Evolutionary conservation across 2,888 invertebrate genomes (phyloP), one percentile per base, ranked within the genome.

Genomic region (Himalopsyche japonica): DNA sequence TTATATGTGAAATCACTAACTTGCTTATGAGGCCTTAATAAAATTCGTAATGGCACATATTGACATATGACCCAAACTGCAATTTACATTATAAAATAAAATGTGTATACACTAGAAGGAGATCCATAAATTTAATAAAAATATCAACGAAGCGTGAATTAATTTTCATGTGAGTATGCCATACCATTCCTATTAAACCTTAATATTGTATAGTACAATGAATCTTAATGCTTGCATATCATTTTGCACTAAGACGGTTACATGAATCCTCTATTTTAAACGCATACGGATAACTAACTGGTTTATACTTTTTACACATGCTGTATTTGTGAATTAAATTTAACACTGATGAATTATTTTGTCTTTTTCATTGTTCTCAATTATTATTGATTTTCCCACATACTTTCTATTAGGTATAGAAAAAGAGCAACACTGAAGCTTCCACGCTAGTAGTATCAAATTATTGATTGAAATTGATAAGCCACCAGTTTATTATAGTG

Each of bases 221-320:
- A 57, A 57, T 20, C 57, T 57, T 57, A 57, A 57, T 57, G 57
- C 57, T 57, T 57, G 57, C 57, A 32, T 76, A 76, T 76, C 34
- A 76, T 32, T 76, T 76, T 76, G 76, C 76, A 76, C 76, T 76
- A 76, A 76, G 76, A 76, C 18, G 76, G 76, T 76, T 76, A 76
- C 8, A 32, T 76, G 30, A 15, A 76, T 76, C 34, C 76, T 34
- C 32, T 76, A 76, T 32, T 76, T 76, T 32, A 76, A 34, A 76
- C 5, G 32, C 30, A 76, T 76, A 34, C 34, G 24, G 30, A 32
- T 32, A 32, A 76, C 30, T 76, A n/a, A 76, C 6, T 76, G 30
- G 76, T 76, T 76, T 76, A 76, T 76, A 76, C 76, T 76, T 76
- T 76, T 27, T 76, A 32, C 34, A 76, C 76, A 76, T 76, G 76